Conservation (phyloP, 2,797 vertebrate species). For the Leontocebus nigricollis region DNA sequence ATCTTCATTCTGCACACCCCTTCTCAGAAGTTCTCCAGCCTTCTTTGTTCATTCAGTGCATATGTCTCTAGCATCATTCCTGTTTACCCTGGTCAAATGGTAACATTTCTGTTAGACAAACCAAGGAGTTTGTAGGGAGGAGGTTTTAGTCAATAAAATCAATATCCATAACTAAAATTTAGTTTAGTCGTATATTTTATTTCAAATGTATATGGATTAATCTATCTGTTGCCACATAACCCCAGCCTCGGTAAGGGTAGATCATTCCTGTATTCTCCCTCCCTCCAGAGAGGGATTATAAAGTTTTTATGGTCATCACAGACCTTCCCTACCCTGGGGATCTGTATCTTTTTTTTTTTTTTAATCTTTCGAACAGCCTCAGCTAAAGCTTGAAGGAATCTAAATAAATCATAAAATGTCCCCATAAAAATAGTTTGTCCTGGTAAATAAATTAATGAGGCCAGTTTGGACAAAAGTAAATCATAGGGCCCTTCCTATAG, state of each 20-base stretch:
- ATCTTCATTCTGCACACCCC: background rate
- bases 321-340: background rate
- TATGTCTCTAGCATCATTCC: background rate
- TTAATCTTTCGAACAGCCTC: background rate
- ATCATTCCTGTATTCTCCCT: background rate
- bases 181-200: constrained; percentile 83
- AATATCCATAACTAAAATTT: constrained; percentile 86
- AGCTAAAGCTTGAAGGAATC: background rate
- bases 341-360: background rate
- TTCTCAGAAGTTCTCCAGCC: background rate
- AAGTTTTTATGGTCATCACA: background rate
- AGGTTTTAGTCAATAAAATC: constrained; percentile 82
- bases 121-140: constrained; percentile 79
- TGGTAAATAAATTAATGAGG: constrained; percentile 73
- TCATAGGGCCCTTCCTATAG: background rate
- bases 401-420: constrained; percentile 78
- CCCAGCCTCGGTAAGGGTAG: background rate
- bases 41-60: constrained; percentile 40
- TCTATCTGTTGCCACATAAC: constrained; percentile 77
- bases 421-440: constrained; percentile 66
- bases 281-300: background rate
- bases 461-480: constrained; percentile 70
- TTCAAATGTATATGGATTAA: constrained; percentile 83
- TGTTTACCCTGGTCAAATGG: constrained; percentile 66
- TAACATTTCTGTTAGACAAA: constrained; percentile 82